A percentile compares a stretch with the other conserved stretches of the same genome.
These are phyloP conservation scores for Malurus leucopterus DNA, from an alignment of 2,797 vertebrate genomes.

Conservation along the genomic window DNA sequence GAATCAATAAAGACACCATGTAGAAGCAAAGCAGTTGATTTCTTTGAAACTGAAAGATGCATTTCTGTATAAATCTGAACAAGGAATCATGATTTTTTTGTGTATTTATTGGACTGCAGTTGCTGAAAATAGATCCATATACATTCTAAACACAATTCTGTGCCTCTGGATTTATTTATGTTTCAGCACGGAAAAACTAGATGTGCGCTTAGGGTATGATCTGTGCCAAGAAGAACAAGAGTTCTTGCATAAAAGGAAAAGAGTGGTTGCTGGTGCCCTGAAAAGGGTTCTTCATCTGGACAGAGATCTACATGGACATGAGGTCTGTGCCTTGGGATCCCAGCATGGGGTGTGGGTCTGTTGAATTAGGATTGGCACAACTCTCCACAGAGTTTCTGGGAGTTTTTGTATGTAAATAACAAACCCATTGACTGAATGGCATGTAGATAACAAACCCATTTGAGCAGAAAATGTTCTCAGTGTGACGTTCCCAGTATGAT, in stretches of 20 bases:
- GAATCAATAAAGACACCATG: not conserved
- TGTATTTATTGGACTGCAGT: not conserved
- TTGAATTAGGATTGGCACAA: not conserved
- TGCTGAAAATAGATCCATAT: not conserved
- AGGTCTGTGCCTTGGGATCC: conserved; percentile 64
- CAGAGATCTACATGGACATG: conserved; percentile 55
- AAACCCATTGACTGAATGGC: not conserved
- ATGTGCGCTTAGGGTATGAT: conserved; percentile 78
- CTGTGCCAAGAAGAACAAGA: conserved; percentile 75
- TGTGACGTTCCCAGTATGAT: not conserved
- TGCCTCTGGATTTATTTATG: not conserved
- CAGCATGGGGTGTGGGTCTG: not conserved
- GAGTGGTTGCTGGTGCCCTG: conserved; percentile 70
- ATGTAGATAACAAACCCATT: not conserved
- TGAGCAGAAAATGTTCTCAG: not conserved
- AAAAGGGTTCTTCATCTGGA: conserved; percentile 71
- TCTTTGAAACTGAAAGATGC: not conserved
- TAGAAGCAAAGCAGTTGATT: not conserved
- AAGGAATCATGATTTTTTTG: not conserved
- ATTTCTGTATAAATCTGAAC: not conserved
- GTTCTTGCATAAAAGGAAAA: conserved; percentile 77
- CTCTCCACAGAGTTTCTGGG: not conserved
- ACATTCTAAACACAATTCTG: not conserved
- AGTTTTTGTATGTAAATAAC: not conserved
- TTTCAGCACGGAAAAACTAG: conserved; percentile 66